Evolutionary conservation across 2,888 invertebrate species (phyloP), one percentile per base, ranked within the genome.

Genomic region (Euzophera pinguis): DNA sequence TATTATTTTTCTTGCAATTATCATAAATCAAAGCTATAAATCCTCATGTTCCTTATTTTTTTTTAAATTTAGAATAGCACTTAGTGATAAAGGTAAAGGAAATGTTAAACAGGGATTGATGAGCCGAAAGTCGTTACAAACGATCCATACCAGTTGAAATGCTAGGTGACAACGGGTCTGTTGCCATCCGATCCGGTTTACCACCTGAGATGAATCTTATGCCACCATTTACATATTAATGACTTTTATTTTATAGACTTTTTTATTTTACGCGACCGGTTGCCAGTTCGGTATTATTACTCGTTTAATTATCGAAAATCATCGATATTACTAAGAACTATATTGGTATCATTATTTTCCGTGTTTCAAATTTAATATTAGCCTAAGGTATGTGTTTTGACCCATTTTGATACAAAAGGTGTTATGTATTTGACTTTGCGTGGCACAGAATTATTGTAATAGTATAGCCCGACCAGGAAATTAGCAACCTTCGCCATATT

Each of bases 171-270:
- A 81, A 75, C 65, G 69, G 73, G 84, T 84, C 85, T 86, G 89
- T 86, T 86, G 67, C 81, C 73, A 85, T 67, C 83, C 77, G 62
- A 82, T 71, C 89, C 81, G 85, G 89, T 88, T 87, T 81, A 72
- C 80, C 89, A 88, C 87, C 87, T 88, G 87, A 83, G 71, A 70
- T 73, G 75, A 77, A 77, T 76, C 76, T 77, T 62, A 64, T 71
- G 69, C 64, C 77, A 65, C 61, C 58, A 78, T 88, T 85, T 79
- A 67, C 87, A 88, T 87, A 84, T 81, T 82, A 82, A 83, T 82
- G 74, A 78, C 68, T 73, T 64, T 71, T 68, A 73, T 79, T 76
- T 78, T 70, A 75, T 73, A 63, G 67, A 69, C 71, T 78, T 77
- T 49, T 78, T 78, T 76, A 73, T 75, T 73, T 76, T 64, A 71